Evolutionary conservation across 2,797 vertebrate genomes (phyloP).

Genomic region (Lutjanus campechanus): DNA sequence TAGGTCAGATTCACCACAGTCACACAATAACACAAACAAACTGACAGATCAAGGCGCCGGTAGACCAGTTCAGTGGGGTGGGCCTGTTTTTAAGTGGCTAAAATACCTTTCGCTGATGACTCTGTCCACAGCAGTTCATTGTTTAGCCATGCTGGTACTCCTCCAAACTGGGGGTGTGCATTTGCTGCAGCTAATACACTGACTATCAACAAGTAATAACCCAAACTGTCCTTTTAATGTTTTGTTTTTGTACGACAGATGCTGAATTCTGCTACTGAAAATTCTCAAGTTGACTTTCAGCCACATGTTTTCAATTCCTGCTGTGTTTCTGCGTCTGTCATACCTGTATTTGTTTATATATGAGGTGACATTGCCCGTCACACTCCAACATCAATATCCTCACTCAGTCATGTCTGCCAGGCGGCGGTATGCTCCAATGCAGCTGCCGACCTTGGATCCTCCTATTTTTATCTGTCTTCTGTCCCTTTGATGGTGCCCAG

Average conservation of each 20-base stretch:
- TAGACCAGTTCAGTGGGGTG: no score
- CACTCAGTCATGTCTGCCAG: conserved; percentile 19
- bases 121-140: no score
- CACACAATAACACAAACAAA: no score
- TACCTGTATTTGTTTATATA: conserved; percentile 6
- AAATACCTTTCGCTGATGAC: no score
- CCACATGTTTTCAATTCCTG: not conserved
- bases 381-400: conserved; percentile 22
- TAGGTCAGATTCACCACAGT: no score
- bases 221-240: not conserved
- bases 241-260: conserved; percentile 1
- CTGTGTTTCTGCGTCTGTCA: conserved; percentile 4
- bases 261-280: not conserved
- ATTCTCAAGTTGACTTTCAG: conserved; percentile 7
- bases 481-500: conserved; percentile 13
- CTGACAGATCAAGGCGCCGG: no score
- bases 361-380: conserved; percentile 44
- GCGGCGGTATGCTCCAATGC: conserved; percentile 23
- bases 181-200: no score
- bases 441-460: conserved; percentile 48
- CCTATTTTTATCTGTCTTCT: conserved; percentile 29
- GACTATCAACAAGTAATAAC: no score
- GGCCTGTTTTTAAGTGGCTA: no score
- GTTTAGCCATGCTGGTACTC: no score
- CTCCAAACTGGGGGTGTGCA: no score